Evolutionary conservation across 2,888 invertebrate genomes (phyloP), one percentile per base, ranked within the genome.

Genomic region (Eupithecia subfuscata): DNA sequence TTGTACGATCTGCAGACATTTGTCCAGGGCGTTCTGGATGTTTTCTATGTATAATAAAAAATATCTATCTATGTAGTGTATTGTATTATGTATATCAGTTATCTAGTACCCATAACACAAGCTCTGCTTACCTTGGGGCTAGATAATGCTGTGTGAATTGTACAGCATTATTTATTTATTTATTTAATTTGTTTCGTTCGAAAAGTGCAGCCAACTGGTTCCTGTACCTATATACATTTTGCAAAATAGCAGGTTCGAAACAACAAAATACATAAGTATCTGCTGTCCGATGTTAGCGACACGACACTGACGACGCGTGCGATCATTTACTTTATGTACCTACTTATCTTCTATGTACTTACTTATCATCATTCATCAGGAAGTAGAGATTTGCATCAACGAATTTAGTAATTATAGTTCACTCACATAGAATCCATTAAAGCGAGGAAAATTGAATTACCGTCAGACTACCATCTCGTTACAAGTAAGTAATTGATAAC

Each of bases 401-500:
- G 52, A 22, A 56, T 56, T 56, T 56, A 56, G 11, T 11, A 18
- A 52, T 9, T 18, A 52, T 48, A 18, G 45, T 48, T 48, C 16
- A 48, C 45, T 52, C n/a, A n/a, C 3, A 56, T 22, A 12, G 52
- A 56, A 56, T 56, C 3, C 11, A 56, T 70, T 34, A 56, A 70
- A 22, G 30, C 25, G 43, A 14, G 9, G 60, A 56, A 60, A 60
- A 40, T 40, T 40, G 8, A 56, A 60, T 34, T 34, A 34, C 30
- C 18, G 64, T 64, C 34, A 34, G 64, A 60, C 60, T 25, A 60
- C 60, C 18, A 64, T 63, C 67, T 75, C 71, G 67, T 69, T 69
- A 75, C 73, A 81, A 82, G 76, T 86, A 86, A 87, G 76, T 86
- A 86, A 87, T 86, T 85, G 83, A 86, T 87, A 85, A 83, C 84